These are phyloP conservation scores for Pyxicephalus adspersus DNA, from an alignment of 2,113 vertebrate species.

Conservation along the genomic window DNA sequence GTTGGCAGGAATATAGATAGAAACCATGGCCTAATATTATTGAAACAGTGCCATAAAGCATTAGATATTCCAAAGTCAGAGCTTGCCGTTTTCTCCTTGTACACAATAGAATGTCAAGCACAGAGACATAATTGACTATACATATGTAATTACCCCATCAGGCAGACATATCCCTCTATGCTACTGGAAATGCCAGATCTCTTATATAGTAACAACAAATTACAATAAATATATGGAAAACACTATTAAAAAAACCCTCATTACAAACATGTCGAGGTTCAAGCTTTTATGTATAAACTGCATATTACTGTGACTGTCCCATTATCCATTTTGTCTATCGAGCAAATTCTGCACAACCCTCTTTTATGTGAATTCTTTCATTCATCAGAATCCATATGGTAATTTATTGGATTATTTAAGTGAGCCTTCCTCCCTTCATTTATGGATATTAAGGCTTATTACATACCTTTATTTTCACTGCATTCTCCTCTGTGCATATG, in stretches of 20 bases:
- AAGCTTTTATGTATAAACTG: neutral
- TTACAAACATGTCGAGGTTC: neutral
- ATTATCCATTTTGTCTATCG: neutral
- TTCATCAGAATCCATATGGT: neutral
- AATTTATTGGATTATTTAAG: constrained; percentile 16
- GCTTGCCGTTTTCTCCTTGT: no score
- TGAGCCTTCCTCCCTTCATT: constrained; percentile 2
- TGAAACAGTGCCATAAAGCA: no score
- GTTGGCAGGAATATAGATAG: no score
- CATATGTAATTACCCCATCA: no score
- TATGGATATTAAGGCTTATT: constrained; percentile 39
- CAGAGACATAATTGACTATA: no score
- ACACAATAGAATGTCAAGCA: no score
- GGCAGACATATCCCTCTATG: no score
- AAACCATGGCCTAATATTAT: no score
- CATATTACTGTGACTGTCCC: neutral
- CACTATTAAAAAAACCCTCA: neutral
- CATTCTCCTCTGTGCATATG: constrained; percentile 40
- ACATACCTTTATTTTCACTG: constrained; percentile 37
- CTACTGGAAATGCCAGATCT: no score
- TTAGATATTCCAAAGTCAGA: no score
- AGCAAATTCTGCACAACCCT: neutral
- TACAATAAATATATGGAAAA: no score
- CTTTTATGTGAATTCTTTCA: neutral
- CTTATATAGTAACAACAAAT: no score